These are phyloP conservation scores for Brenthis daphne DNA, from an alignment of 2,888 invertebrate genomes.

Conservation along the genomic window DNA sequence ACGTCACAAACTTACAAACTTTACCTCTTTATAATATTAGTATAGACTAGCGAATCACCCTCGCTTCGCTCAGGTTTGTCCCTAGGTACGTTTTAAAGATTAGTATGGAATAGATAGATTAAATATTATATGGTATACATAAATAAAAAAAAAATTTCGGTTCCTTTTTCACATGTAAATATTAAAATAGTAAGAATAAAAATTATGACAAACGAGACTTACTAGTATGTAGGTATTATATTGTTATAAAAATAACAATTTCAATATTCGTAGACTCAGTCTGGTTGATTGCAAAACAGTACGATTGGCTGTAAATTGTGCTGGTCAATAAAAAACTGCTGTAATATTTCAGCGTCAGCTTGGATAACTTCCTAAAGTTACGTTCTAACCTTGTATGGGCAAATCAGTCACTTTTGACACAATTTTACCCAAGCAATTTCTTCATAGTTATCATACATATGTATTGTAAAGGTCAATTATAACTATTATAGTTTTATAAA, in stretches of 20 bases:
- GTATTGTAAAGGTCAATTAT: background rate
- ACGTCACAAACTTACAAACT: too few species aligned
- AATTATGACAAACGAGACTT: background rate
- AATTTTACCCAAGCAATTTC: conserved; percentile 6
- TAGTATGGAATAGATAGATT: too few species aligned
- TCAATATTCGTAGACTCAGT: conserved; percentile 61
- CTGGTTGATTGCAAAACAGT: conserved; percentile 69
- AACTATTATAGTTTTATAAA: too few species aligned
- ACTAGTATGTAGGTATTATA: background rate
- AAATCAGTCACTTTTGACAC: conserved; percentile 31
- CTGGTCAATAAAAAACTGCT: conserved; percentile 68
- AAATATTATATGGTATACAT: too few species aligned
- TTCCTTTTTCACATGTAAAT: too few species aligned
- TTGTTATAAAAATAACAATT: conserved; percentile 51
- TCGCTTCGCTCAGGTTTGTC: too few species aligned
- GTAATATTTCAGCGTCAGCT: conserved; percentile 73
- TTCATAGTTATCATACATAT: background rate
- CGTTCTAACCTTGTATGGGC: conserved; percentile 49
- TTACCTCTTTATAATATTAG: too few species aligned
- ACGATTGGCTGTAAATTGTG: conserved; percentile 60
- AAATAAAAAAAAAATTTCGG: too few species aligned
- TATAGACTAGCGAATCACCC: too few species aligned
- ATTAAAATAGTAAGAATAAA: background rate
- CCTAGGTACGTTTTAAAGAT: too few species aligned
- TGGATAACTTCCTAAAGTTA: conserved; percentile 69